Conservation (phyloP, 2,797 vertebrate genomes). For the Typhlichthys eigenmanni region DNA sequence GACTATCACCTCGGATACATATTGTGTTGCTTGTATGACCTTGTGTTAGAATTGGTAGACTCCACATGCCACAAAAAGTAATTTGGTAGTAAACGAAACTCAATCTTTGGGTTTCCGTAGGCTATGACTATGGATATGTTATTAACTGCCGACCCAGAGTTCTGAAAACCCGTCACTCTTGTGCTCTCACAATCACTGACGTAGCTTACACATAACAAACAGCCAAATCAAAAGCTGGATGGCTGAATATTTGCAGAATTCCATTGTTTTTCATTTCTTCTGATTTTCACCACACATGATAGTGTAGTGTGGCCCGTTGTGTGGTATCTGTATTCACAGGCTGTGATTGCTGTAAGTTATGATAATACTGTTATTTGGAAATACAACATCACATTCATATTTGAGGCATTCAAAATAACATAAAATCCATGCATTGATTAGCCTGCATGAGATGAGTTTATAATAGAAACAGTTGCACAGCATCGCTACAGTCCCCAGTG, state of each 20-base stretch:
- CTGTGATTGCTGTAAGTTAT: neutral
- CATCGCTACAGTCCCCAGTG: conserved; percentile 52
- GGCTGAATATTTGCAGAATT: no score
- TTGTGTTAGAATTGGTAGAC: no score
- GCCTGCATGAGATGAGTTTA: conserved; percentile 43
- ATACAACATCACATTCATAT: conserved; percentile 54
- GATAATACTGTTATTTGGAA: conserved; percentile 37
- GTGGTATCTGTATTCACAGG: conserved; percentile 38
- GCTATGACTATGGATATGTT: no score
- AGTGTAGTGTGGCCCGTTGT: conserved; percentile 9
- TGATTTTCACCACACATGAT: conserved; percentile 6
- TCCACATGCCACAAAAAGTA: conserved; percentile 23
- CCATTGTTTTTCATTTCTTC: no score
- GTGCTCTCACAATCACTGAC: no score
- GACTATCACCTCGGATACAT: conserved; percentile 46
- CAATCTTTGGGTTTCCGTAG: conserved; percentile 10
- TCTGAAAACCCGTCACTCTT: no score
- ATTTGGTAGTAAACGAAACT: conserved; percentile 32
- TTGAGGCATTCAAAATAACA: neutral
- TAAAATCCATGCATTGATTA: conserved; percentile 48
- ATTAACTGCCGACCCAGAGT: no score
- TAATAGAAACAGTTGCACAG: conserved; percentile 54
- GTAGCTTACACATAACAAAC: no score
- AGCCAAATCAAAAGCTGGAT: no score
- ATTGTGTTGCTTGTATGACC: conserved; percentile 42